Percentiles rank a stretch among this genome's conserved stretches.
phyloP scores from a whole-genome alignment of 2,888 invertebrate genomes.

The Gastrophysa polygoni region DNA sequence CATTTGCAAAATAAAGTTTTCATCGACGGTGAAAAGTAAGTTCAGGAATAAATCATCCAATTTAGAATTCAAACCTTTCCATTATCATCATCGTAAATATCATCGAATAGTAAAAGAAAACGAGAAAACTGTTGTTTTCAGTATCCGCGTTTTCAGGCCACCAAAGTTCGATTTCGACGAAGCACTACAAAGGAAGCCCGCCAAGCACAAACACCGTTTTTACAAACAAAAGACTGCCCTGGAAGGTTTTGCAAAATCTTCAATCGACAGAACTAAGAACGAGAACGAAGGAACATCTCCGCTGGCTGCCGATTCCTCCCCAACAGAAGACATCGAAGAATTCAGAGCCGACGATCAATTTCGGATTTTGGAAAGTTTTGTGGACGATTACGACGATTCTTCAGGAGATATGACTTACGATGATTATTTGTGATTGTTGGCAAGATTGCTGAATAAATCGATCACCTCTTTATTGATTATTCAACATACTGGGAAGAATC shows the following conservation, averaged over 20 bases:
- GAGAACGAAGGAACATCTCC: not conserved
- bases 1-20: constrained; percentile 67
- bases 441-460: too few species aligned
- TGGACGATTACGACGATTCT: constrained; percentile 45
- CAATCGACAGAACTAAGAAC: not conserved
- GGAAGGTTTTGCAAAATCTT: constrained; percentile 45
- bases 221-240: constrained; percentile 50
- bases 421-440: constrained; percentile 46
- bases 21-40: constrained; percentile 63
- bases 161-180: constrained; percentile 66
- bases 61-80: too few species aligned
- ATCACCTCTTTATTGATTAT: too few species aligned
- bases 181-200: constrained; percentile 63
- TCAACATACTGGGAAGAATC: too few species aligned
- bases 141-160: constrained; percentile 63
- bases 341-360: not conserved
- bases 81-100: too few species aligned
- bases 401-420: constrained; percentile 49
- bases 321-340: constrained; percentile 13
- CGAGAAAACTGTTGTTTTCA: too few species aligned
- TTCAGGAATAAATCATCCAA: too few species aligned
- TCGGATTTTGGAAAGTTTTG: constrained; percentile 16
- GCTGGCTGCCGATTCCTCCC: not conserved
- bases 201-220: constrained; percentile 58
- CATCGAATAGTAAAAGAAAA: too few species aligned